Percentiles rank a stretch among this genome's conserved stretches.
Evolutionary conservation across 53 echinoderm and acorn worm species (phyloP).

Genomic region (Hippasteria phrygiana): DNA sequence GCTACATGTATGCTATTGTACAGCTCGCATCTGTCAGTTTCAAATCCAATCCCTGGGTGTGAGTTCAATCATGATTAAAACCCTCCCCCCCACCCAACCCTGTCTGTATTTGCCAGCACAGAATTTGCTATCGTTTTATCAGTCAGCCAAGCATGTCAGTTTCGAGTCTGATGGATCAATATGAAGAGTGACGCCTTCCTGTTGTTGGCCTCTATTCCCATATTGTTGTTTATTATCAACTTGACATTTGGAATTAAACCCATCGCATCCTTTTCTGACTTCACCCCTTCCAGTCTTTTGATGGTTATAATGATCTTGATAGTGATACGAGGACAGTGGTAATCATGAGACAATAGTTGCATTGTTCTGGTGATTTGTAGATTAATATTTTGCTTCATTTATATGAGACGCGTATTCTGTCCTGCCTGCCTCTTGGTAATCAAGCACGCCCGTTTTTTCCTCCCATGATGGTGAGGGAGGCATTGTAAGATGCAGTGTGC

Average conservation of each 20-base stretch:
- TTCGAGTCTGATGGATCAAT: constrained; percentile 62
- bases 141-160: constrained; percentile 33
- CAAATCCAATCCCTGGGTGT: not conserved
- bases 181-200: constrained; percentile 48
- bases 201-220: constrained; percentile 20
- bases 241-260: constrained; percentile 62
- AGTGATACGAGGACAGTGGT: not conserved
- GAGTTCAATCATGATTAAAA: not conserved
- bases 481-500: constrained; percentile 11
- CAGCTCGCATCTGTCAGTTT: not conserved
- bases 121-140: constrained; percentile 31
- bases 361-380: not conserved
- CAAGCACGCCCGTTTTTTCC: not conserved
- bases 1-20: too few relatives aligned
- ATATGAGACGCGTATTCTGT: not conserved
- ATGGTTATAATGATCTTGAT: not conserved
- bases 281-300: not conserved
- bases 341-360: constrained; percentile 14
- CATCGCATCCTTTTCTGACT: not conserved
- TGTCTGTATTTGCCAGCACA: not conserved
- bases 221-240: constrained; percentile 55
- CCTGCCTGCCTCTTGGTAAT: not conserved
- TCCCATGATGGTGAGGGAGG: not conserved
- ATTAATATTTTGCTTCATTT: not conserved
- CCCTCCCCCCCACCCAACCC: not conserved